These are phyloP conservation scores for Trichonephila clavata DNA, from an alignment of 1,140 invertebrate genomes.

Conservation along the genomic window DNA sequence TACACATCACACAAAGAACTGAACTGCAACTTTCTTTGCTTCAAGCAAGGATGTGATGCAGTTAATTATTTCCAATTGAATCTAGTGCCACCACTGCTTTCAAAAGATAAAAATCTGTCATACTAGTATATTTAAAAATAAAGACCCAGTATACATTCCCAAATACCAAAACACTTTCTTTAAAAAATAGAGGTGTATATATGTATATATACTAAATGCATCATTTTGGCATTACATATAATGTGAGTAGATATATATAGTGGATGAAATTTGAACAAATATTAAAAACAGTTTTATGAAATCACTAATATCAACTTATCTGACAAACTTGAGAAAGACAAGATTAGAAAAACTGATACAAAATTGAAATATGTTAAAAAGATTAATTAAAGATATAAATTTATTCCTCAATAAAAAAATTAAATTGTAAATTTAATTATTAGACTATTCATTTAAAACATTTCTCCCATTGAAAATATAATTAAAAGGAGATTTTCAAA, in stretches of 20 bases:
- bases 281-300: conserved; percentile 10
- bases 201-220: conserved; percentile 75
- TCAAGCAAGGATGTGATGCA: no score
- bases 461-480: not conserved
- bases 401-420: not conserved
- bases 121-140: conserved; percentile 38
- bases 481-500: not conserved
- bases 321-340: not conserved
- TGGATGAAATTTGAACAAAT: conserved; percentile 33
- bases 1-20: no score
- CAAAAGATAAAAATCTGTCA: conserved; percentile 36
- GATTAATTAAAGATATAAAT: not conserved
- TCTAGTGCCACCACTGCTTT: conserved; percentile 29
- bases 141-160: conserved; percentile 35
- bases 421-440: not conserved
- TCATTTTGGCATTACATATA: conserved; percentile 69
- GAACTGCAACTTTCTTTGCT: no score
- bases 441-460: no score
- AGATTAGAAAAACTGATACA: not conserved
- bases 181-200: conserved; percentile 69
- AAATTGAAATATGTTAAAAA: not conserved
- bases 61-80: not conserved
- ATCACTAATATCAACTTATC: not conserved
- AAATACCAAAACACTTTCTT: conserved; percentile 46
- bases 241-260: conserved; percentile 63